Evolutionary conservation across 2,888 invertebrate genomes (phyloP).

Genomic region (Argyresthia goedartella): DNA sequence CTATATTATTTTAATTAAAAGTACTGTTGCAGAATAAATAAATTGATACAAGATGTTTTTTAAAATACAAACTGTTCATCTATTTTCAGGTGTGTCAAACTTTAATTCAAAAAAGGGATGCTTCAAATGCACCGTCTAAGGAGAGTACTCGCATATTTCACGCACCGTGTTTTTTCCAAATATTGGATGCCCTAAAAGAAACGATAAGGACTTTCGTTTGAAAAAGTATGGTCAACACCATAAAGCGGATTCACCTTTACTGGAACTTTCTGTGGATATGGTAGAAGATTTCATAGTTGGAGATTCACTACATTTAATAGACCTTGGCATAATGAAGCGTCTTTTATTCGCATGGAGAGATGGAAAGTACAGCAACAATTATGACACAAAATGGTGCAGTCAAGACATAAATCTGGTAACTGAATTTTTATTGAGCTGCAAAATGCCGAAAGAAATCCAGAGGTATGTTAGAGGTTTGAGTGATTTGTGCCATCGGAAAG

Average conservation of each 20-base stretch:
- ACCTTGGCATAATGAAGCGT: conserved; percentile 17
- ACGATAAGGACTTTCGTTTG: conserved; percentile 12
- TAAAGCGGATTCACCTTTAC: conserved; percentile 14
- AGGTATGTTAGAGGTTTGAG: conserved; percentile 13
- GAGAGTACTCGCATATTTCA: conserved; percentile 13
- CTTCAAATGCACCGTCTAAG: conserved; percentile 12
- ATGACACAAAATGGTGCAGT: conserved; percentile 12
- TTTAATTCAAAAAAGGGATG: conserved; percentile 14
- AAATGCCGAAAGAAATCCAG: conserved; percentile 14
- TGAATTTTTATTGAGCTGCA: conserved; percentile 1
- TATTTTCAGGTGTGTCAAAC: no score
- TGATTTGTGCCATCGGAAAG: conserved; percentile 12
- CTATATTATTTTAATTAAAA: no score
- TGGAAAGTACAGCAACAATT: conserved; percentile 13
- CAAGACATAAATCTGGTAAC: conserved; percentile 9
- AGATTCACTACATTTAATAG: conserved; percentile 18
- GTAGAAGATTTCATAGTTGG: conserved; percentile 16
- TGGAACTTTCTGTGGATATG: conserved; percentile 16
- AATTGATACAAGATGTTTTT: no score
- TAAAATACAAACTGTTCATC: no score
- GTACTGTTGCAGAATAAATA: no score
- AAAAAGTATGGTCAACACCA: conserved; percentile 16
- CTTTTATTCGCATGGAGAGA: conserved; percentile 14
- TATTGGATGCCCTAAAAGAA: conserved; percentile 8
- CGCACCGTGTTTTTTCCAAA: conserved; percentile 10